Percentiles rank a stretch among this genome's conserved stretches.
phyloP scores from a whole-genome alignment of 2,797 vertebrate species.

The Rousettus madagascariensis region DNA sequence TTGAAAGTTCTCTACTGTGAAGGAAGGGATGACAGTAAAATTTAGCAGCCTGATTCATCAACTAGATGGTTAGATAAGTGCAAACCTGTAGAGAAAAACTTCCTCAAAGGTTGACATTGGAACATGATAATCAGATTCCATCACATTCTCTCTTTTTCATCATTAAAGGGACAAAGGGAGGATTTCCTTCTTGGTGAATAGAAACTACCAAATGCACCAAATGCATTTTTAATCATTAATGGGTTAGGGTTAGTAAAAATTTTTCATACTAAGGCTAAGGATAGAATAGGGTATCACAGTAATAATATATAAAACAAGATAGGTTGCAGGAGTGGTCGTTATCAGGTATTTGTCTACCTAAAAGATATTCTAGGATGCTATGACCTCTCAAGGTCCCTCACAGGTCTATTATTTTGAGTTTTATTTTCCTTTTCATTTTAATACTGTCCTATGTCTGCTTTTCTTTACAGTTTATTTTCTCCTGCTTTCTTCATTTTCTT shows the following conservation, averaged over 20 bases:
- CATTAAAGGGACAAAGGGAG: neutral
- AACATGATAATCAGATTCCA: neutral
- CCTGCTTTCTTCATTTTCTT: constrained; percentile 56
- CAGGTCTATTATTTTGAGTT: neutral
- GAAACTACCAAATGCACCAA: neutral
- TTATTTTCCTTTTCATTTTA: constrained; percentile 37
- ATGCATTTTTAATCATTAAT: neutral
- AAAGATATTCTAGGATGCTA: neutral
- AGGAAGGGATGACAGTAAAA: neutral
- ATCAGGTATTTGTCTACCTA: neutral
- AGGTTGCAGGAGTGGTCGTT: neutral
- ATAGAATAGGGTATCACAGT: neutral
- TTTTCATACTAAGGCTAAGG: neutral
- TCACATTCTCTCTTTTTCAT: neutral
- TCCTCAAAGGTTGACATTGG: neutral
- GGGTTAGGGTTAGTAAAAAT: neutral
- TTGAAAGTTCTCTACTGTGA: neutral
- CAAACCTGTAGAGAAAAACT: neutral
- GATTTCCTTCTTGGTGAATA: neutral
- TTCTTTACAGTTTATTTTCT: constrained; percentile 32
- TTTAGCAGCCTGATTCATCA: neutral
- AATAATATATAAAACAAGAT: neutral
- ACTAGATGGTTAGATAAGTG: neutral
- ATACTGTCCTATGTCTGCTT: neutral
- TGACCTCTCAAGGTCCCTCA: neutral